phyloP scores from a whole-genome alignment of 2,113 vertebrate genomes.

The Microcebus griseorufus region DNA sequence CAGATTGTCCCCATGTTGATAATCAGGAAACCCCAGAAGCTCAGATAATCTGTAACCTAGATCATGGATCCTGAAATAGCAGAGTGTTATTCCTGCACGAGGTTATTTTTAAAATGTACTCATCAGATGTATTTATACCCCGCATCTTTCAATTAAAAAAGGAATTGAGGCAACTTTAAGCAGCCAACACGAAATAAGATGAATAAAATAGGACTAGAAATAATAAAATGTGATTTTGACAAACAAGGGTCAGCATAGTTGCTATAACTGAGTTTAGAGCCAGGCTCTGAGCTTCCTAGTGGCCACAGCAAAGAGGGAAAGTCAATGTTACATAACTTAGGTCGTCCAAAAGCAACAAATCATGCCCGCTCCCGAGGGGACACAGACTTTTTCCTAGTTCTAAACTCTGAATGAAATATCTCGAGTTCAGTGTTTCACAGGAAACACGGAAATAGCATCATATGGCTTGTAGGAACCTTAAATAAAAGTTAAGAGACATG shows the following conservation, averaged over 20 bases:
- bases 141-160: conserved; percentile 15
- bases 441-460: background rate
- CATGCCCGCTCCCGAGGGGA: background rate
- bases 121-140: conserved; percentile 51
- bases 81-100: background rate
- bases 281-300: conserved; percentile 36
- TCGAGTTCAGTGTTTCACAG: background rate
- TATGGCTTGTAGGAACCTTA: background rate
- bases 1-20: background rate
- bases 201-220: background rate
- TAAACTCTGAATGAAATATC: background rate
- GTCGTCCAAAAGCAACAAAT: background rate
- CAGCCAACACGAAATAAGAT: background rate
- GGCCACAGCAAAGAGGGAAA: conserved; percentile 34
- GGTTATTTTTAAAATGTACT: conserved; percentile 61
- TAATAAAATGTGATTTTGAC: background rate
- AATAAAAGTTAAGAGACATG: background rate
- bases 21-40: conserved; percentile 26
- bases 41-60: background rate
- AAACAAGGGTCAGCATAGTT: background rate
- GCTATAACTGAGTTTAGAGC: background rate
- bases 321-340: fast-evolving
- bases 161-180: background rate
- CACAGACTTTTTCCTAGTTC: background rate
- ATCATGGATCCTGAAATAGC: conserved; percentile 46